These are phyloP conservation scores for Propsilocerus akamusi DNA, from an alignment of 1,140 invertebrate species.

Conservation along the genomic window DNA sequence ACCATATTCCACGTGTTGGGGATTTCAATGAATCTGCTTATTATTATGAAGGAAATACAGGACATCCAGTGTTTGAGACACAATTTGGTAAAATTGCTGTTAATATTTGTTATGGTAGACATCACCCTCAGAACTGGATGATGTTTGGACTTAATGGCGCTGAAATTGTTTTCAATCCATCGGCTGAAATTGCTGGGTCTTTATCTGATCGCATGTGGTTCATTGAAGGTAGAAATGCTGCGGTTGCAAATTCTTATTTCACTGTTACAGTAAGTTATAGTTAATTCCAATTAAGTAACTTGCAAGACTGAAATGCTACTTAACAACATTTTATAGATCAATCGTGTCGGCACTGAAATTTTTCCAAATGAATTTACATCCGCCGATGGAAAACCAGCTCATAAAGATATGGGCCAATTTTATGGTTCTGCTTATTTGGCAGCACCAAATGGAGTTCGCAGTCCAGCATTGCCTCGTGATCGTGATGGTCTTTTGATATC, in stretches of 20 bases:
- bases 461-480: conserved; percentile 51
- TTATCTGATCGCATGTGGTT: conserved; percentile 71
- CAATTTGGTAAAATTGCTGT: conserved; percentile 55
- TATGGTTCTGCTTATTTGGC: conserved; percentile 75
- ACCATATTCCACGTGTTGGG: conserved; percentile 76
- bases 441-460: conserved; percentile 63
- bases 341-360: conserved; percentile 67
- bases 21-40: conserved; percentile 92
- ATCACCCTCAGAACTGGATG: conserved; percentile 79
- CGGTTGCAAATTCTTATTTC: conserved; percentile 68
- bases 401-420: conserved; percentile 73
- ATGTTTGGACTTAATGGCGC: conserved; percentile 74
- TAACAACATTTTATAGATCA: conserved; percentile 29
- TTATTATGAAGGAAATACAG: conserved; percentile 71
- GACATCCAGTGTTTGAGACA: conserved; percentile 65
- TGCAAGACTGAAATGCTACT: neutral
- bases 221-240: conserved; percentile 71
- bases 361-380: conserved; percentile 72
- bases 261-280: conserved; percentile 38
- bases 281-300: neutral
- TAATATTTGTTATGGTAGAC: conserved; percentile 79
- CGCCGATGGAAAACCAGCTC: conserved; percentile 57
- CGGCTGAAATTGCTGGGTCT: conserved; percentile 39
- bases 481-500: conserved; percentile 59
- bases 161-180: conserved; percentile 85